These are phyloP conservation scores for Drosophila arawakana DNA, from an alignment of 1,140 invertebrate species.

Conservation along the genomic window DNA sequence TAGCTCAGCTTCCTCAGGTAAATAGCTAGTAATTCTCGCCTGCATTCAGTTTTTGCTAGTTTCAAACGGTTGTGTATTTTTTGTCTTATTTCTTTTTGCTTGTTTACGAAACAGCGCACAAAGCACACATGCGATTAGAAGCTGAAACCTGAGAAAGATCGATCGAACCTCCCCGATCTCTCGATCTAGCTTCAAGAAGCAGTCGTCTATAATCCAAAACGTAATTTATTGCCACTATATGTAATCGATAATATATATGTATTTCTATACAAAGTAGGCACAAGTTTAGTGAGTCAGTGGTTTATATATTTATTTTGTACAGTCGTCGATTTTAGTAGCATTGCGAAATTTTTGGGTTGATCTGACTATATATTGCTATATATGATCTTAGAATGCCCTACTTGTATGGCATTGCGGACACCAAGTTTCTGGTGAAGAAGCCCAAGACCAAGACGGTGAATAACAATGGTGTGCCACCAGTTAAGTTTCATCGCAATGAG, in stretches of 20 bases:
- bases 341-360: constrained; percentile 3
- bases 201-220: neutral
- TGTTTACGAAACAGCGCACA: constrained; percentile 36
- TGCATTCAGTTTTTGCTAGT: constrained; percentile 54
- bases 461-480: neutral
- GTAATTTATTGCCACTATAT: neutral
- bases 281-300: constrained; percentile 1
- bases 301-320: neutral
- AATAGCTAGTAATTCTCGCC: constrained; percentile 24
- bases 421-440: constrained; percentile 53
- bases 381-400: constrained; percentile 52
- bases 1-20: neutral
- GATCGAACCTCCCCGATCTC: neutral
- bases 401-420: constrained; percentile 68
- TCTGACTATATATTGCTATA: constrained; percentile 4
- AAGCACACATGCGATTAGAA: constrained; percentile 22
- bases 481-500: constrained; percentile 46
- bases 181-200: neutral
- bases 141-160: constrained; percentile 27
- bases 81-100: neutral
- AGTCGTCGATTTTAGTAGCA: neutral
- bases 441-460: neutral
- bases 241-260: neutral
- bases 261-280: neutral
- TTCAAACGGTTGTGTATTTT: constrained; percentile 28